Evolutionary conservation across 1,140 invertebrate species (phyloP), one percentile per base, ranked within the genome.

Genomic region (Drosophila ohnishii): DNA sequence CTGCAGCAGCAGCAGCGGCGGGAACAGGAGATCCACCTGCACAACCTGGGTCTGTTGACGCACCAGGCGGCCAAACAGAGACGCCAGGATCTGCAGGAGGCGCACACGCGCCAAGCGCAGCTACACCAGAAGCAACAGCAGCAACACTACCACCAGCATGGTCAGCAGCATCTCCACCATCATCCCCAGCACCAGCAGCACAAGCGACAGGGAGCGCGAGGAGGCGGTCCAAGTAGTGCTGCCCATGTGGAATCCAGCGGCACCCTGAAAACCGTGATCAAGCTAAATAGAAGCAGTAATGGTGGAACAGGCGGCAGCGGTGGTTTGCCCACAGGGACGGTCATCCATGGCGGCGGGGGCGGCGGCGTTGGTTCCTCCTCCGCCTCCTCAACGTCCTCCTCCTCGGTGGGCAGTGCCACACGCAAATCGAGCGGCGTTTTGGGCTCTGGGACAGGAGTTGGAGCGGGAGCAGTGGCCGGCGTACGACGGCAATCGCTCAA

Each of bases 191-290:
- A 22, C 22, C 22, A 22, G 22, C 22, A 69, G 65, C 65, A 69
- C 66, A 70, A 92, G 92, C 90, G 71, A 71, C 70, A 91, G 87
- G 69, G 59, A 53, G 92, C 90, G 55, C 79, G 67, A 51, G 87
- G 62, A 56, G 85, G 7, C 22, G 44, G 30, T 39, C 57, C 34
- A 50, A 92, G 93, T 56, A 66, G 93, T 57, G 70, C 69, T 53
- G 45, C 72, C 7, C 90, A 91, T 40, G 63, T 78, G 5, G 92
- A 86, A 42, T 96, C 95, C 73, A 95, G 95, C 5, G 96, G 96
- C 3, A 96, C 95, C 0, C 83, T 96, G 42, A 97, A 96, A 80
- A 96, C 95, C 22, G 94, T 96, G 42, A 96, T 97, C 62, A 95
- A 96, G 90, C 80, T 95, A 51, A 95, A 95, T 62, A 92, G 94